Conservation (phyloP, 2,888 invertebrate genomes). For the Lapara coniferarum region DNA sequence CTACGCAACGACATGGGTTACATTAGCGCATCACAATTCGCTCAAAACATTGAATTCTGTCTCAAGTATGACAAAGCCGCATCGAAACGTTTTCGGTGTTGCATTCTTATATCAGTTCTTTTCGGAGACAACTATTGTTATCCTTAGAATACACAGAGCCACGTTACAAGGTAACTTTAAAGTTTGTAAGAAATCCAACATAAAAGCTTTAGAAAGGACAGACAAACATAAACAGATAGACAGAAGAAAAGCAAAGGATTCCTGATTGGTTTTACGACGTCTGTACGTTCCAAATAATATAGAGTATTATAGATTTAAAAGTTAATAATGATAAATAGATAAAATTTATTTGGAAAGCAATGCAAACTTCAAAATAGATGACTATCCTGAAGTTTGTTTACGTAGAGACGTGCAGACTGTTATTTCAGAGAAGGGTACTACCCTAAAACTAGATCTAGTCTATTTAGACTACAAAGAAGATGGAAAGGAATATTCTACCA, state of each 20-base stretch:
- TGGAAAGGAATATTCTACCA: slow-evolving; percentile 84
- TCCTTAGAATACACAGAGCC: slow-evolving; percentile 42
- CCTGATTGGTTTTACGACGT: slow-evolving; percentile 43
- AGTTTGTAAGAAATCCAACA: slow-evolving; percentile 32
- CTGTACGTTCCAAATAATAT: slow-evolving; percentile 46
- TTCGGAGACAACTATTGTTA: slow-evolving; percentile 41
- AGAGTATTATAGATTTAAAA: neutral
- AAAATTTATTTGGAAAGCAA: neutral
- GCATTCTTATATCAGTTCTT: slow-evolving; percentile 45
- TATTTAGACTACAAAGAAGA: slow-evolving; percentile 78
- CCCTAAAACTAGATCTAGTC: slow-evolving; percentile 77
- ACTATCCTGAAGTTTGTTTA: slow-evolving; percentile 21
- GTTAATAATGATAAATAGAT: neutral
- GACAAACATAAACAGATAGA: slow-evolving; percentile 37
- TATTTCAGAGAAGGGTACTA: slow-evolving; percentile 56
- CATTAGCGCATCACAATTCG: slow-evolving; percentile 15
- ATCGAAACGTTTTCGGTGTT: slow-evolving; percentile 57
- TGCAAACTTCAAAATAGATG: slow-evolving; percentile 12
- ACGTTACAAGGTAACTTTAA: slow-evolving; percentile 73
- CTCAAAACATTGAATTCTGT: neutral
- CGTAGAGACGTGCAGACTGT: slow-evolving; percentile 17
- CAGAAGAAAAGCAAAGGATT: slow-evolving; percentile 49
- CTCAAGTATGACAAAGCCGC: slow-evolving; percentile 35
- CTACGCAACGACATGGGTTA: slow-evolving; percentile 17
- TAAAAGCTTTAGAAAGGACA: slow-evolving; percentile 47